Evolutionary conservation across 2,797 vertebrate genomes (phyloP), one percentile per base, ranked within the genome.

Genomic region (Betta splendens): DNA sequence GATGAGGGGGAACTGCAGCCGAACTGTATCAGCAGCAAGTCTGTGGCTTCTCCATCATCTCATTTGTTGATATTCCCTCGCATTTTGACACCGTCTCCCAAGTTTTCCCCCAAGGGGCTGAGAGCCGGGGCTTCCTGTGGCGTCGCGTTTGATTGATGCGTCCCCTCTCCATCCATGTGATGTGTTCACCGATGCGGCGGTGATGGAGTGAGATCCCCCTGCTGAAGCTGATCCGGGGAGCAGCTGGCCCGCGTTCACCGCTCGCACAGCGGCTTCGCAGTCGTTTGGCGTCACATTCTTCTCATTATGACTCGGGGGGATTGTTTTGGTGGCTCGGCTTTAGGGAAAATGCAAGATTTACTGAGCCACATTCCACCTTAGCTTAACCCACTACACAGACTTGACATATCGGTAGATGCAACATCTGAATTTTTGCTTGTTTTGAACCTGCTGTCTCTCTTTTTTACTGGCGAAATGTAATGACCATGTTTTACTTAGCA

Each of bases 141-240:
- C 7, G 35, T 42, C 50, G 68, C 46, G 69, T 85, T 80, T 89
- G 84, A 86, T 85, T 79, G 77, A 89, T 89, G 78, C 70, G 53
- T 71, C 71, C 55, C 67, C 60, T 71, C 73, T 71, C 53, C 28
- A 1, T 79, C 68, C 60, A 29, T 69, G 69, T 59, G 65, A 75
- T 75, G 80, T 85, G 80, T 72, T 79, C 84, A 82, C 65, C 71
- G 81, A 75, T 80, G 83, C 72, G 25, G 54, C n/a, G 67, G 80
- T 79, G 70, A 87, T 85, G 69, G 80, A 82, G 74, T 75, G 77
- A 77, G 75, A 82, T 69, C 75, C 69, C 69, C 77, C 67, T 66
- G 74, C 78, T 57, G 74, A 74, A 87, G 70, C 75, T 60, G 74
- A 80, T 85, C 63, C 60, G 64, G 75, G 71, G 74, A 85, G 80